Base-by-base conservation (phyloP, 1,140 invertebrate species). In the Drosophila subpulchrella region DNA sequence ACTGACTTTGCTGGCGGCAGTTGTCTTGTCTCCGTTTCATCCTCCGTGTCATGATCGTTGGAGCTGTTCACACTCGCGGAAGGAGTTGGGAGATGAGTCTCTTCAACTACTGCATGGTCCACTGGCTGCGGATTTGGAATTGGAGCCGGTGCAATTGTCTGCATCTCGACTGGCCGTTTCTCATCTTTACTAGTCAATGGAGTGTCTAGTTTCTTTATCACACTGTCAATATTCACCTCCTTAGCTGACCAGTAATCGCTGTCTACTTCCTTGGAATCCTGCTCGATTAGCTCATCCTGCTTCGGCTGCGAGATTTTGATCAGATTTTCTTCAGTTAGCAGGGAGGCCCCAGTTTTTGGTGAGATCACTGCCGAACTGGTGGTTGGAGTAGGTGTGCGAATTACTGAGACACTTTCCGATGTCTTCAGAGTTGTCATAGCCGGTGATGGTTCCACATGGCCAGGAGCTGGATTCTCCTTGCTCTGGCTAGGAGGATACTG, bases 161-260 rank as follows among this genome's bases (percentile, higher is more conserved):
- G 48, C 48, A 11, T 62, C 41, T 13, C 81, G 76, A 50, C 30
- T 3, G 47, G 66, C 1, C 42, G 63, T 13, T 47, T 57, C 3
- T 34, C 93, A 0, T 75, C 74, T 20, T 90, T 83, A 53, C 53
- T 78, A 36, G 15, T 76, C 6, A 73, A 30, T 2, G 93, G 93
- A 11, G 95, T 95, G 78, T 96, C 95, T 0, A 96, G 95, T 66
- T 96, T 96, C 90, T 96, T 96, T 55, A 97, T 96, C 13, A 97
- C 96, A 32, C 95, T 96, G 72, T 96, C 96, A 60, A 96, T 96
- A 17, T 91, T 90, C 1, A 96, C 94, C 78, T 96, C 95, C 91
- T 96, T 96, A 2, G 95, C 95, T 24, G 95, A 95, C 96, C 95
- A 96, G 80, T 94, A 95, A 85, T 96, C 95, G 83, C 94, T 96